Base-by-base conservation (phyloP, 2,797 vertebrate species). In the Acanthurus leucopareius region DNA sequence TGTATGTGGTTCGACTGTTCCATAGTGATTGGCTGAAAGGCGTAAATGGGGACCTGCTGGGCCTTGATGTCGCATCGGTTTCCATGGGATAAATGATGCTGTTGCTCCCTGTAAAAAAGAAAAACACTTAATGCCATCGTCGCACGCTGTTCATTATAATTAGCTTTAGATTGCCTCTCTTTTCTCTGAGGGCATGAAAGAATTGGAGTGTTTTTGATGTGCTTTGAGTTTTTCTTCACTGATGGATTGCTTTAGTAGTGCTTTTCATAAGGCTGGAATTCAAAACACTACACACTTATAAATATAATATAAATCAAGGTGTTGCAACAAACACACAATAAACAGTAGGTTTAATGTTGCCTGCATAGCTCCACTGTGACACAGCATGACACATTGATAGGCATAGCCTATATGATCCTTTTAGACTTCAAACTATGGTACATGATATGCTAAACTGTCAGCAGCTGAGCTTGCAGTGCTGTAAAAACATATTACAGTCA, bases 111-210 rank as follows among this genome's bases (percentile, higher is more conserved):
- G 16, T 48, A 61, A 68, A 56, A 68, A 69, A 79, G 80, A 66
- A 80, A 81, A 73, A 57, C 69, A 82, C 70, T 72, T 77, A 73
- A 88, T 90, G 82, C 81, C 75, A 88, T 88, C 85, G 86, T 86
- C 82, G 86, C 69, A 91, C 62, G 86, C 91, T 90, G 91, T 88
- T 95, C 75, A 84, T 93, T 88, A 88, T 93, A 93, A 94, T 93
- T 91, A 92, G 86, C 86, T 92, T 87, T 83, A 86, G 74, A 88
- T 88, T 90, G 83, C 83, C 79, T 89, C 82, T 80, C 40, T 72
- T 42, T 81, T 81, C 87, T 85, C 86, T 19, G 69, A 85, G 80
- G 87, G 85, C 78, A 83, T 68, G 45, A 44, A 79, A 22, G 67
- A 82, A 85, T 16, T 62, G 15, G 69, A 76, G 76, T 66, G 49